Percentiles rank a stretch among this genome's conserved stretches.
phyloP scores from a whole-genome alignment of 2,113 vertebrate genomes.

The Mugil cephalus region DNA sequence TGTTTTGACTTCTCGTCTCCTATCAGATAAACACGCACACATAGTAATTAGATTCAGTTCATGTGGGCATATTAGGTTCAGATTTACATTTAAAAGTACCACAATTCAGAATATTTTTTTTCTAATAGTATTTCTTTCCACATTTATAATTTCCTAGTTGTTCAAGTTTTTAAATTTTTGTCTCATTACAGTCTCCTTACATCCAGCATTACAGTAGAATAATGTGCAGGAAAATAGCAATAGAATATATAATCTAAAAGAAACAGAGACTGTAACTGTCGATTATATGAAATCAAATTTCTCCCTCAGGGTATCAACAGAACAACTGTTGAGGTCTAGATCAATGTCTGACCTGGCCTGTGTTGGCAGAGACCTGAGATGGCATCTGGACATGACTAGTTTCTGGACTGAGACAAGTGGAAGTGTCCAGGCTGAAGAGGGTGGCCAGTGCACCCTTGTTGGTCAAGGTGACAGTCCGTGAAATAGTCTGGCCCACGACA shows the following conservation, averaged over 20 bases:
- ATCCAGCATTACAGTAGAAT: neutral
- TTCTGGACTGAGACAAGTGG: slow-evolving; percentile 43
- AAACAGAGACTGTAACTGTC: neutral
- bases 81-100: neutral
- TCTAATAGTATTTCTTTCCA: neutral
- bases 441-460: slow-evolving; percentile 90
- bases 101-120: neutral
- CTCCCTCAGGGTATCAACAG: neutral
- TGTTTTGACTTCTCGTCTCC: slow-evolving; percentile 45
- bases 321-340: slow-evolving; percentile 3
- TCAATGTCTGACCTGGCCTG: slow-evolving; percentile 68
- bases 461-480: slow-evolving; percentile 87
- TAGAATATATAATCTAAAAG: neutral
- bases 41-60: slow-evolving; percentile 1
- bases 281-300: neutral
- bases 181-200: neutral
- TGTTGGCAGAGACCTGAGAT: slow-evolving; percentile 26
- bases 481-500: slow-evolving; percentile 90
- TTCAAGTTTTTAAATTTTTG: neutral
- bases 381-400: slow-evolving; percentile 42
- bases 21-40: slow-evolving; percentile 36
- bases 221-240: neutral
- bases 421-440: slow-evolving; percentile 80
- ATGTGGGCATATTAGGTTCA: neutral
- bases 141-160: neutral